Percentiles rank a stretch among this genome's conserved stretches.
phyloP scores from a whole-genome alignment of 2,797 vertebrate genomes.

The Spea hammondii region DNA sequence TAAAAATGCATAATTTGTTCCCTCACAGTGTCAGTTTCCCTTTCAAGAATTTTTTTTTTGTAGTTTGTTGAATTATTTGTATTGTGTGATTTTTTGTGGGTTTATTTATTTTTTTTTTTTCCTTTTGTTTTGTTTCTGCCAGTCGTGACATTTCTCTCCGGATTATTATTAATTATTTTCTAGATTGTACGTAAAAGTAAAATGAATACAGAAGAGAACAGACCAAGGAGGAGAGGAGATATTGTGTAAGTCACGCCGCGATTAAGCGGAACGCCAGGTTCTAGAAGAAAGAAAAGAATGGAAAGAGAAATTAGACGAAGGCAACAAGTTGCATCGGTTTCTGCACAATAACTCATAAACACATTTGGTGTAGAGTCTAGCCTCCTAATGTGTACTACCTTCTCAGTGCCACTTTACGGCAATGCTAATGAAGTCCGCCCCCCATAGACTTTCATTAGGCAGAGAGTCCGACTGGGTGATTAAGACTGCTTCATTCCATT shows the following conservation, averaged over 20 bases:
- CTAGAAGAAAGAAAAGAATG: conserved; percentile 27
- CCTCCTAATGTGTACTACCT: no score
- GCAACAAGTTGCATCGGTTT: conserved; percentile 10
- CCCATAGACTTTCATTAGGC: no score
- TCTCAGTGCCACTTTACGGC: no score
- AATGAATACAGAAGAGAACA: conserved; percentile 60
- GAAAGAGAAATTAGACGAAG: not conserved
- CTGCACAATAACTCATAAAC: no score
- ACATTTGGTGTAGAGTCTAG: no score
- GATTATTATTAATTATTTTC: conserved; percentile 7
- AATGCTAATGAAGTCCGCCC: no score
- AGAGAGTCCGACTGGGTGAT: no score
- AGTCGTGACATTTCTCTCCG: conserved; percentile 32
- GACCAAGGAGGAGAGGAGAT: conserved; percentile 59
- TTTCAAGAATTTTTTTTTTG: conserved; percentile 32
- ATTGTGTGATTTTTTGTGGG: not conserved
- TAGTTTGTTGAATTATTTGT: conserved; percentile 27
- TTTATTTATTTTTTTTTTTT: conserved; percentile 23
- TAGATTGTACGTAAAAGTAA: conserved; percentile 55
- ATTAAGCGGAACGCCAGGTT: conserved; percentile 26
- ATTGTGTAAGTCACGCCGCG: conserved; percentile 38
- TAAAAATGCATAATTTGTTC: conserved; percentile 49
- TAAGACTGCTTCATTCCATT: no score
- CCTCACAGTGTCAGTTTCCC: conserved; percentile 52
- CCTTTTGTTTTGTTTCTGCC: conserved; percentile 20